Conservation (phyloP, 2,113 vertebrate species). For the Hoplias malabaricus region DNA sequence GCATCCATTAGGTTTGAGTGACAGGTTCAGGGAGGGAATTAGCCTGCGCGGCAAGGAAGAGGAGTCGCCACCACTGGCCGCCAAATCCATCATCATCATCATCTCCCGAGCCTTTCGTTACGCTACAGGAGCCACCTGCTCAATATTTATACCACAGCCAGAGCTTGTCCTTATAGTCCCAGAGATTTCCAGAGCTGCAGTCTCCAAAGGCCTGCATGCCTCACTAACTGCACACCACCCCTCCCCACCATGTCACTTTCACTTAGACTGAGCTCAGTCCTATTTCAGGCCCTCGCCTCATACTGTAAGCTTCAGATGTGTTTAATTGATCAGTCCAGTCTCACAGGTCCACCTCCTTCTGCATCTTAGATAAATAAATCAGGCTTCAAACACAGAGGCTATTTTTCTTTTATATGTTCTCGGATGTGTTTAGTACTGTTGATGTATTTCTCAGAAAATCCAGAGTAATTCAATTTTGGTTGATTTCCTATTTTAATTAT, state of each 20-base stretch:
- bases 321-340: constrained; percentile 11
- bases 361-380: background rate
- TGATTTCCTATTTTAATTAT: too few relatives aligned
- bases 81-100: constrained; percentile 49
- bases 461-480: too few relatives aligned
- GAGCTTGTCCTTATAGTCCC: constrained; percentile 16
- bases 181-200: constrained; percentile 30
- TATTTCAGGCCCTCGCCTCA: background rate
- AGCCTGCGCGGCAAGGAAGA: constrained; percentile 4
- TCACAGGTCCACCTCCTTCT: background rate
- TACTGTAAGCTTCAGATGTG: background rate
- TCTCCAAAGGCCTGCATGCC: constrained; percentile 26
- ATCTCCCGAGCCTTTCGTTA: constrained; percentile 19
- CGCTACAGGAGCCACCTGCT: constrained; percentile 47
- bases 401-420: too few relatives aligned
- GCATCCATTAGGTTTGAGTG: constrained; percentile 47
- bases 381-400: background rate
- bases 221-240: constrained; percentile 16
- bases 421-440: too few relatives aligned
- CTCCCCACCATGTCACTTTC: constrained; percentile 7
- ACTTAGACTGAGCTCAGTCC: constrained; percentile 13
- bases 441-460: too few relatives aligned
- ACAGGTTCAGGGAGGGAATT: constrained; percentile 48
- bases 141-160: constrained; percentile 50
- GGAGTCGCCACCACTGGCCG: constrained; percentile 26